phyloP scores from a whole-genome alignment of 1,140 invertebrate genomes.

The Magallana gigas region DNA sequence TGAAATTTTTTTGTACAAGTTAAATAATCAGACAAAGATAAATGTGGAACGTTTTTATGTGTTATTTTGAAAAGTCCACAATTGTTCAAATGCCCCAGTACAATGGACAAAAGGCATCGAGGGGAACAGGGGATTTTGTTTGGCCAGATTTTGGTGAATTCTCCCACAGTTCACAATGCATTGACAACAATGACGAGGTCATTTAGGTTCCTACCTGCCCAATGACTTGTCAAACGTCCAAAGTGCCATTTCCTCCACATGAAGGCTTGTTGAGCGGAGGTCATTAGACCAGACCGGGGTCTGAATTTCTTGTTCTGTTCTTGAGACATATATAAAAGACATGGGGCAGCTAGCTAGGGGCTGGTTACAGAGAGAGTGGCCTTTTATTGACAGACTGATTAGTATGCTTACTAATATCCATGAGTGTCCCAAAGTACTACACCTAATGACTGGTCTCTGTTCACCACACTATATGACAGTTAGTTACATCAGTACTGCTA shows the following conservation, averaged over 20 bases:
- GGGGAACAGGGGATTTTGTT: not conserved
- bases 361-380: too few species aligned
- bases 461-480: too few species aligned
- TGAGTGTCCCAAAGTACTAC: too few species aligned
- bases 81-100: not conserved
- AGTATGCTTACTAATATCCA: too few species aligned
- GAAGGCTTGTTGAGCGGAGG: not conserved
- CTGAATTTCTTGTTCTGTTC: conserved; percentile 14
- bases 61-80: not conserved
- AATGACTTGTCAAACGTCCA: conserved; percentile 22
- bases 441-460: too few species aligned
- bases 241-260: conserved; percentile 26
- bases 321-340: not conserved
- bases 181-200: conserved; percentile 7
- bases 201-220: conserved; percentile 21
- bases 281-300: not conserved
- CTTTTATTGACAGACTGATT: too few species aligned
- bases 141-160: conserved; percentile 23
- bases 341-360: not conserved
- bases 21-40: conserved; percentile 3
- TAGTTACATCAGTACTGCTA: too few species aligned
- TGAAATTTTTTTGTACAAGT: not conserved
- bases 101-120: not conserved
- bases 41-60: not conserved
- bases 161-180: conserved; percentile 24